Percentiles rank a stretch among this genome's conserved stretches.
phyloP scores from a whole-genome alignment of 2,888 invertebrate genomes.

The Mamestra brassicae region DNA sequence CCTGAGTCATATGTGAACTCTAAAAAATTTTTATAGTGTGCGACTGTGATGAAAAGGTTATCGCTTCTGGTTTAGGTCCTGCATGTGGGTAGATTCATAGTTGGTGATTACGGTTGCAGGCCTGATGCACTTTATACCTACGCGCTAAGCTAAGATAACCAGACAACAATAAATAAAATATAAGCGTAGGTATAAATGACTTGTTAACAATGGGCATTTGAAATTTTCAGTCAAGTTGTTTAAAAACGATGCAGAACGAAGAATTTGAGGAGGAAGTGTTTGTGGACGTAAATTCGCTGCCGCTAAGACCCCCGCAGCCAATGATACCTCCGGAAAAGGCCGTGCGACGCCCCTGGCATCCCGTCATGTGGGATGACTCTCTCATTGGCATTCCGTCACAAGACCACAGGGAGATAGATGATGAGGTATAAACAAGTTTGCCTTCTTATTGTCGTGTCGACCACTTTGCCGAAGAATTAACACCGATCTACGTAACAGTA shows the following conservation, averaged over 20 bases:
- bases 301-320: constrained; percentile 87
- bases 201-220: neutral
- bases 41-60: neutral
- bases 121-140: neutral
- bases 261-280: constrained; percentile 80
- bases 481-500: neutral
- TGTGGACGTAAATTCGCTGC: constrained; percentile 84
- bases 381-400: constrained; percentile 81
- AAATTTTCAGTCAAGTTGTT: constrained; percentile 40
- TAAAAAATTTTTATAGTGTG: neutral
- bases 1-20: neutral
- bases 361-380: constrained; percentile 92
- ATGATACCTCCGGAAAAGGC: constrained; percentile 87
- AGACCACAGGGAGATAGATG: constrained; percentile 66
- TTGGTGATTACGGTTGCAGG: neutral
- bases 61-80: neutral
- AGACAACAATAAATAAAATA: neutral
- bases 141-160: neutral
- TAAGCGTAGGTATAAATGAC: too few species aligned
- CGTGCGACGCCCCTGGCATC: constrained; percentile 92
- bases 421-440: constrained; percentile 39
- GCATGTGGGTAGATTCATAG: neutral
- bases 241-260: constrained; percentile 65
- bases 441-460: neutral
- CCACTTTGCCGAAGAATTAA: neutral